phyloP scores from a whole-genome alignment of 1,140 invertebrate species.

The Cherax destructor region DNA sequence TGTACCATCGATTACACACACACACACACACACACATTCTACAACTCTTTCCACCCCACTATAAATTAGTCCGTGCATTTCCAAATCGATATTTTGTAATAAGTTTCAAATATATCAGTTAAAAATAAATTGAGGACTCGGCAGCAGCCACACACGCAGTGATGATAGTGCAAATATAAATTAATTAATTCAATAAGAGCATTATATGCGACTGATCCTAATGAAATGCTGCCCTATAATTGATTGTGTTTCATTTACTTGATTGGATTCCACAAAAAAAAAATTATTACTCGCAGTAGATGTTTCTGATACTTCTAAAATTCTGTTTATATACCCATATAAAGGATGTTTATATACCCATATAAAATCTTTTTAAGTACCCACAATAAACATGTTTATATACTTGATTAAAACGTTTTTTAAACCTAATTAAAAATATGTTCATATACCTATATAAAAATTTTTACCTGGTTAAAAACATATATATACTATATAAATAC shows the following conservation, averaged over 20 bases:
- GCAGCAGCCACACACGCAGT: neutral
- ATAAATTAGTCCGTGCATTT: neutral
- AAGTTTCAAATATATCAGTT: neutral
- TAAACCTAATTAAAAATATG: too few species aligned
- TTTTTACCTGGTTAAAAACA: too few species aligned
- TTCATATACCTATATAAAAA: too few species aligned
- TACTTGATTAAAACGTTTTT: too few species aligned
- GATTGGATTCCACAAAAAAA: conserved; percentile 18
- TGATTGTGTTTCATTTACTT: conserved; percentile 53
- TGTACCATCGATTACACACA: too few species aligned
- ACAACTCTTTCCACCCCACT: neutral
- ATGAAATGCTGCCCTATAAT: conserved; percentile 36
- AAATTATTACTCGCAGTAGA: neutral
- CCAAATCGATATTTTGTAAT: neutral
- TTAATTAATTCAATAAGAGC: conserved; percentile 48
- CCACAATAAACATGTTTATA: too few species aligned
- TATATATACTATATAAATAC: too few species aligned
- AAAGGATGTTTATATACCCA: neutral
- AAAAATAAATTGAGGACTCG: neutral
- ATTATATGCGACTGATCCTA: conserved; percentile 36
- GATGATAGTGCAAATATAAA: conserved; percentile 27
- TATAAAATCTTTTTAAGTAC: neutral
- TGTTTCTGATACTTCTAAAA: neutral
- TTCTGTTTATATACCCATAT: too few species aligned
- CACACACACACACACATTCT: neutral